phyloP scores from a whole-genome alignment of 1,140 invertebrate genomes.

The Dendrolimus punctatus region DNA sequence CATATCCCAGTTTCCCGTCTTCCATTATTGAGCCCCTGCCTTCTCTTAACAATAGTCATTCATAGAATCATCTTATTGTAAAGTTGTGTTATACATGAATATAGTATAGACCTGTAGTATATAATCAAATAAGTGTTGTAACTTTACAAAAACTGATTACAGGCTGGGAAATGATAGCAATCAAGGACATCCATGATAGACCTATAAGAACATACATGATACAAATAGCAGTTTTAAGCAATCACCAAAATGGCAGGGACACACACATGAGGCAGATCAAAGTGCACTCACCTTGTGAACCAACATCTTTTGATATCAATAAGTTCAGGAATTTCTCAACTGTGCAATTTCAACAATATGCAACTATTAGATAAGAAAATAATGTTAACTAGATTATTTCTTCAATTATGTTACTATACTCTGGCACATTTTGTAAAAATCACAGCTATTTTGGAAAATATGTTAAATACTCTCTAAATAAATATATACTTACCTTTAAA shows the following conservation, averaged over 20 bases:
- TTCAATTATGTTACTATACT: too few relatives aligned
- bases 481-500: too few relatives aligned
- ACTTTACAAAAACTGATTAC: slow-evolving; percentile 19
- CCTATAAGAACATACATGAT: slow-evolving; percentile 97
- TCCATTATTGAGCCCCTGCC: too few relatives aligned
- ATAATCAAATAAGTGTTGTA: not conserved
- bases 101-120: too few relatives aligned
- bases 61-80: too few relatives aligned
- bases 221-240: slow-evolving; percentile 96
- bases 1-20: too few relatives aligned
- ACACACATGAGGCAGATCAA: slow-evolving; percentile 98
- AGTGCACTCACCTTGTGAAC: slow-evolving; percentile 93
- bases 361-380: slow-evolving; percentile 80
- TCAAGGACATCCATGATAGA: slow-evolving; percentile 90
- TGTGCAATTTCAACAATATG: slow-evolving; percentile 86
- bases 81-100: too few relatives aligned
- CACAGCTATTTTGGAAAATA: too few relatives aligned
- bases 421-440: too few relatives aligned
- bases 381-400: not conserved
- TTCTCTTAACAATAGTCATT: too few relatives aligned
- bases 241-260: slow-evolving; percentile 98
- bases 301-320: slow-evolving; percentile 80
- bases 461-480: too few relatives aligned
- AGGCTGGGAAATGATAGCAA: slow-evolving; percentile 96
- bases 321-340: slow-evolving; percentile 85